Evolutionary conservation across 2,888 invertebrate genomes (phyloP), one percentile per base, ranked within the genome.

Genomic region (Campaea margaritaria): DNA sequence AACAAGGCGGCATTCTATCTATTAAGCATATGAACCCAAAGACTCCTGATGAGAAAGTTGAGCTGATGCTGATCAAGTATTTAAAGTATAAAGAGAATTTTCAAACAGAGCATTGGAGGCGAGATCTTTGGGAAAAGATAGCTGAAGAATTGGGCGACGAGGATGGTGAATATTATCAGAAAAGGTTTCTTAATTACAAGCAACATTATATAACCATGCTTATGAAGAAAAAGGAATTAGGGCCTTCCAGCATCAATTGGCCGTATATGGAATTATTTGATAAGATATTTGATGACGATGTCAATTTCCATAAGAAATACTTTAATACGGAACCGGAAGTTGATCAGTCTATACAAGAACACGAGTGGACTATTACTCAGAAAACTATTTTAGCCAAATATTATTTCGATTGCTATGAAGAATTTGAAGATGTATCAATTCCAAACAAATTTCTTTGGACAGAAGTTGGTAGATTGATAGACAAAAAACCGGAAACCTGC

Each of bases 401-500:
- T 68, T 86, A 76, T 57, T 89, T 82, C 70, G 92, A 92, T 56
- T 87, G 89, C 44, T 86, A 86, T 27, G 78, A 87, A 38, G 92
- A 92, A 62, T 91, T 91, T 57, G 79, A 83, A 70, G 91, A 92
- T 67, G 66, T 66, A 0, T 86, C 88, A 0, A 88, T 92, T 48
- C 92, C 91, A 0, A 78, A 88, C n/a, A 78, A 74, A 50, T 91
- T 90, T 58, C 72, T 91, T 0, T 92, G 92, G 92, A 85, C 76
- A 5, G 92, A 92, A 79, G 82, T 92, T 4, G 87, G 90, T 0
- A 75, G 90, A 31, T 65, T 90, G 3, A 54, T 92, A 1, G 85
- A 88, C 41, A 87, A 86, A 66, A 77, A 74, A 27, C 77, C 89
- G 1, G 85, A 87, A 0, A 62, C 39, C 1, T 92, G 92, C 54